Conservation (phyloP, 1,140 invertebrate genomes). For the Orius insidiosus region DNA sequence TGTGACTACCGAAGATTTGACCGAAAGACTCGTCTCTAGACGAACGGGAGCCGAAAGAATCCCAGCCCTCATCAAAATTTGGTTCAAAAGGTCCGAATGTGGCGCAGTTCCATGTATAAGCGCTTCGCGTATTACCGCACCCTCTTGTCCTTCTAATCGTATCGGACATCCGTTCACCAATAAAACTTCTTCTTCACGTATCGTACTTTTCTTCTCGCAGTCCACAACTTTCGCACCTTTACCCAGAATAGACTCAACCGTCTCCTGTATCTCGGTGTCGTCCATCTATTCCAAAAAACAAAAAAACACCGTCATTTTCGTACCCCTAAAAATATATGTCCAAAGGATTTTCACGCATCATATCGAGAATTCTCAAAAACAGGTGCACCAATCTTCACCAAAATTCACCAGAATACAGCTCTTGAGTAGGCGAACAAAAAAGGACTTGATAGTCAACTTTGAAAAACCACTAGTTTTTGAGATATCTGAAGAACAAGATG, state of each 20-base stretch:
- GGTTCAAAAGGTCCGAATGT: slow-evolving; percentile 51
- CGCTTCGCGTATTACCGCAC: slow-evolving; percentile 47
- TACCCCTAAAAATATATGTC: background rate
- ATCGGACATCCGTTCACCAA: slow-evolving; percentile 57
- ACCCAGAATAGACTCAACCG: slow-evolving; percentile 57
- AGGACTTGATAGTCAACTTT: too few species aligned
- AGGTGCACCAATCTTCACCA: too few species aligned
- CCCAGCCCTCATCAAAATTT: slow-evolving; percentile 37
- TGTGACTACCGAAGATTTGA: slow-evolving; percentile 52
- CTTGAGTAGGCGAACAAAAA: too few species aligned
- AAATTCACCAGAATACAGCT: too few species aligned
- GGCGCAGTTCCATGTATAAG: slow-evolving; percentile 52
- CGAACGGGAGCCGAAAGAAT: slow-evolving; percentile 44
- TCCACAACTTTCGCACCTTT: slow-evolving; percentile 56
- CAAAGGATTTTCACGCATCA: too few species aligned
- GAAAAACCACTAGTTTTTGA: too few species aligned
- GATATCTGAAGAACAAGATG: too few species aligned
- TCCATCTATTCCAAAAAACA: slow-evolving; percentile 33
- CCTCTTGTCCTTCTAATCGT: slow-evolving; percentile 47
- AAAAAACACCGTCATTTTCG: background rate
- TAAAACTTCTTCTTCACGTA: slow-evolving; percentile 54
- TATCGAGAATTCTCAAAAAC: too few species aligned
- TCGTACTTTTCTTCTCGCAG: slow-evolving; percentile 53
- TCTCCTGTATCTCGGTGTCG: slow-evolving; percentile 55
- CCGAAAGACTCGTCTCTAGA: slow-evolving; percentile 51